Evolutionary conservation across 2,797 vertebrate species (phyloP), one percentile per base, ranked within the genome.

Genomic region (Acanthurus leucopareius): DNA sequence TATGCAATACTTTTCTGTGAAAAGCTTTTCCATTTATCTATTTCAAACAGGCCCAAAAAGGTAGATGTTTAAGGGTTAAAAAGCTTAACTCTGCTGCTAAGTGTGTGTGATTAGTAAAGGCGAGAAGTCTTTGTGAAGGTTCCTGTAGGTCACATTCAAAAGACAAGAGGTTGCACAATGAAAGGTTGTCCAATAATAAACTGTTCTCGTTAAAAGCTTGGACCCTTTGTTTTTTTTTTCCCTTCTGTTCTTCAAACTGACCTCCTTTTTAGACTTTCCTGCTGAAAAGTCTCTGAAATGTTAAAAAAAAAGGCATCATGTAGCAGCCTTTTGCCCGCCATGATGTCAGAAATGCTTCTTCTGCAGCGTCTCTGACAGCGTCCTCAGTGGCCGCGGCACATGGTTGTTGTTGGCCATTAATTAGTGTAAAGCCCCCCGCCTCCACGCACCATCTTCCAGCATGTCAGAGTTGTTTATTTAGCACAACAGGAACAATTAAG

Each of bases 391-490:
- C 84, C 72, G 0, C 19, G 4, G 82, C 87, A 67, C 83, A 58
- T 67, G 59, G 35, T 79, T 81, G 79, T 63, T 83, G 85, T 83
- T 89, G 79, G 79, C 82, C 84, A 73, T 87, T 93, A 92, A 92
- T 93, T 91, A 89, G 80, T 62, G 60, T 64, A 64, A 75, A 80
- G 68, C 77, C 70, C 80, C 56, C 60, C 58, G 19, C 77, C 75
- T 79, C 69, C 67, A 38, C 20, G 4, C 11, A 42, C 56, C 64
- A 2, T 69, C 76, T 63, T 77, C 82, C 67, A 69, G 2, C 45
- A 10, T 83, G 86, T 92, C 92, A 91, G 73, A 78, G 63, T 74
- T 91, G 90, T 91, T 92, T 92, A 90, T 91, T 91, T 84, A 76
- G 77, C 89, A 82, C 85, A 88, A 87, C 87, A 85, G 78, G 79